Evolutionary conservation across 2,888 invertebrate genomes (phyloP), one percentile per base, ranked within the genome.

Genomic region (Taphrorychus bicolor): DNA sequence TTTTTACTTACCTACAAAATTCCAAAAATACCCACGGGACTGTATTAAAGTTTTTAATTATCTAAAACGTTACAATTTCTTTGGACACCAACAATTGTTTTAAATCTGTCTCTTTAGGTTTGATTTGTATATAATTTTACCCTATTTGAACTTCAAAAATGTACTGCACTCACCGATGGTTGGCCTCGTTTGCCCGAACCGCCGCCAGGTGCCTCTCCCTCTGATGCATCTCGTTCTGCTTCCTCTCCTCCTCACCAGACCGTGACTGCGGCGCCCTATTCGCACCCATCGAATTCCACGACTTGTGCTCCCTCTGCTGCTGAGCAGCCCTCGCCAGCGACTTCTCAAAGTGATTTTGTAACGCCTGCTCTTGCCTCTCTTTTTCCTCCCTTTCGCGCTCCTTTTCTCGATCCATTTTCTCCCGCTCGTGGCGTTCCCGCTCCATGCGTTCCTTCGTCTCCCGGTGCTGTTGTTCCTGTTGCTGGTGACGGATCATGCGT

Each of bases 291-390:
- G 54, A 48, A 49, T 68, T 67, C 67, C 67, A 67, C 24, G 59
- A 56, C 22, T 63, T 54, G 14, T 69, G 64, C 14, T 66, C 59
- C 89, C 91, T 91, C 84, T 91, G 90, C 79, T 90, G 88, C 51
- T 90, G 91, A n/a, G 90, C 91, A 71, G 90, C 91, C 80, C 91
- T 91, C 80, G 91, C 86, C 70, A 95, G 86, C 72, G 94, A 94
- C 84, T 94, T 94, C 79, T 93, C 93, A 83, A 95, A 95, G 84
- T 95, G 95, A 83, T 94, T 91, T 76, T 93, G 89, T 67, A 95
- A 91, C 74, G 88, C 87, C 61, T 87, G 87, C 72, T 88, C 84
- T 83, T 90, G 87, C 78, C 85, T 82, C 86, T 82, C 81, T 77
- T 81, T 75, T 66, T 80, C 72, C 73, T 77, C 77, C 74, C 80